Evolutionary conservation across 2,113 vertebrate species (phyloP).

Genomic region (Mirza zaza): DNA sequence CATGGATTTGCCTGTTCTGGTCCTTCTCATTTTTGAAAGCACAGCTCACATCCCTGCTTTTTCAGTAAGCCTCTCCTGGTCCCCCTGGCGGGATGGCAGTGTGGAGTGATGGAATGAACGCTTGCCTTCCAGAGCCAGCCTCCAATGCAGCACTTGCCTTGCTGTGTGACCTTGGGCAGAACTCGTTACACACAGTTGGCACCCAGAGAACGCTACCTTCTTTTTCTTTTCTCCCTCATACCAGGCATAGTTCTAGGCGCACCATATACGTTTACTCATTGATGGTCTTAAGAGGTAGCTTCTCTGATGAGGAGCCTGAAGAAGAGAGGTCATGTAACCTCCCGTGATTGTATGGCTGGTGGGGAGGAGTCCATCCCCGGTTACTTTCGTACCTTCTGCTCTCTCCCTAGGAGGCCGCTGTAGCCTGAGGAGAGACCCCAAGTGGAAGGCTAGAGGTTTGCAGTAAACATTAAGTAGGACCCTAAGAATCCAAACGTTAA

Average conservation of each 20-base stretch:
- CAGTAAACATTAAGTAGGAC: not conserved
- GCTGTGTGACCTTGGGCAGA: not conserved
- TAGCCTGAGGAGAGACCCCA: not conserved
- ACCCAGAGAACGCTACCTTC: not conserved
- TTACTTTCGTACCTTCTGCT: not conserved
- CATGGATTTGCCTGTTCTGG: not conserved
- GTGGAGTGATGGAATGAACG: not conserved
- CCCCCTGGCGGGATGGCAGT: not conserved
- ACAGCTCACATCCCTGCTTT: not conserved
- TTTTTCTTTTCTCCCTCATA: not conserved
- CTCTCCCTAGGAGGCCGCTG: not conserved
- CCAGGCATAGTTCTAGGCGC: not conserved
- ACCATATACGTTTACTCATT: not conserved
- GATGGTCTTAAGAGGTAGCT: not conserved
- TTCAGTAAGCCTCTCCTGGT: not conserved
- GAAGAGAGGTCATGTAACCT: not conserved
- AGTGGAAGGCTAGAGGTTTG: not conserved
- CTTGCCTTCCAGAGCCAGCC: not conserved
- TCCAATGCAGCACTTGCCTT: not conserved
- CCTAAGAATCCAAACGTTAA: not conserved
- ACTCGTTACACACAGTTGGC: not conserved
- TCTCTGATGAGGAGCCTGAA: not conserved
- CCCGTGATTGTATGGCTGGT: not conserved
- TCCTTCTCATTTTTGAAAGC: not conserved
- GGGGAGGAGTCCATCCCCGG: not conserved